phyloP scores from a whole-genome alignment of 2,888 invertebrate genomes.

The Cistogaster globosa region DNA sequence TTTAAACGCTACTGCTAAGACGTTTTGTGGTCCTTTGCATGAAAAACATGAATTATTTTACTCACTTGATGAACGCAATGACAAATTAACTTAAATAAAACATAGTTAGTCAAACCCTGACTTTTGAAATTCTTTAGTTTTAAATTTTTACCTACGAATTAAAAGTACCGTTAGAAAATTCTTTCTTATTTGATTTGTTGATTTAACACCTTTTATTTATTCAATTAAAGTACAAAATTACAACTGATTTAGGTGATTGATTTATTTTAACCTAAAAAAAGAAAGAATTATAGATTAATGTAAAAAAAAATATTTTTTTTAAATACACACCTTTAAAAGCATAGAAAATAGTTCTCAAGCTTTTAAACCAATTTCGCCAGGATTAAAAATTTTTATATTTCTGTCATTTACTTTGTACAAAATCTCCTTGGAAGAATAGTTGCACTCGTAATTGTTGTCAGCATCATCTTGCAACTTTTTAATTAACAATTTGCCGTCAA shows the following conservation, averaged over 20 bases:
- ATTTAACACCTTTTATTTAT: constrained; percentile 46
- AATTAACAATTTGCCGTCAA: constrained; percentile 87
- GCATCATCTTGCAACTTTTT: constrained; percentile 69
- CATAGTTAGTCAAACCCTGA: constrained; percentile 12
- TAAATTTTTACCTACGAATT: constrained; percentile 43
- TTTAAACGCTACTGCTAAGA: too few relatives aligned
- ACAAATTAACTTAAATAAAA: neutral
- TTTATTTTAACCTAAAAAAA: neutral
- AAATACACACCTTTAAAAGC: neutral
- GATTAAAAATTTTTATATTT: constrained; percentile 89
- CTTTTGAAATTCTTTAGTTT: neutral
- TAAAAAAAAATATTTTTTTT: neutral
- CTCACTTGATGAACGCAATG: constrained; percentile 21
- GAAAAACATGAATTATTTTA: constrained; percentile 5
- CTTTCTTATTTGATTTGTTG: neutral
- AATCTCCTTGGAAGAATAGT: constrained; percentile 79
- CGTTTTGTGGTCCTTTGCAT: too few relatives aligned
- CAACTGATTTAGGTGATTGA: constrained; percentile 12
- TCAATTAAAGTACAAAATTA: constrained; percentile 21
- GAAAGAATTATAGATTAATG: neutral
- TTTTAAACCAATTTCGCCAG: constrained; percentile 85
- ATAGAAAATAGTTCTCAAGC: constrained; percentile 25
- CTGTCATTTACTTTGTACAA: constrained; percentile 89
- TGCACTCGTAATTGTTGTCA: constrained; percentile 74
- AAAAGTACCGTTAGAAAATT: constrained; percentile 26